Conservation (phyloP, 2,888 invertebrate species). For the Nemapogon koenigi region DNA sequence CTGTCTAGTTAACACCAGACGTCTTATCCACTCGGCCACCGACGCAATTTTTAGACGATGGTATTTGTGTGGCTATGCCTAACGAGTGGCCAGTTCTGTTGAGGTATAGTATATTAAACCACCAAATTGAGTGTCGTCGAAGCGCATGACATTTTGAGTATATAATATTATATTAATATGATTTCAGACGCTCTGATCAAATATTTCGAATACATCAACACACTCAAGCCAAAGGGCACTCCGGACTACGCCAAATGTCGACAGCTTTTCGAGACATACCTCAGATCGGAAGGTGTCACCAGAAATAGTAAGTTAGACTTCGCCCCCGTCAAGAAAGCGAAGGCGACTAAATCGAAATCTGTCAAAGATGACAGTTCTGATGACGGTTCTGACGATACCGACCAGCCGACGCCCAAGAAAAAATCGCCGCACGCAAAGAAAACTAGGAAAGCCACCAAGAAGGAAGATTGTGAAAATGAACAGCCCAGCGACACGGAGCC, state of each 20-base stretch:
- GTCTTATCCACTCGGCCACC: no score
- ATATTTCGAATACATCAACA: constrained; percentile 72
- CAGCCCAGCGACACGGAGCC: constrained; percentile 30
- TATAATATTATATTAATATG: constrained; percentile 6
- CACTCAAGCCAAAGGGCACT: constrained; percentile 70
- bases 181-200: constrained; percentile 66
- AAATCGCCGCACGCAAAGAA: constrained; percentile 18
- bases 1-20: no score
- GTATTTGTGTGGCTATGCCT: no score
- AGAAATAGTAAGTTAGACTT: constrained; percentile 68
- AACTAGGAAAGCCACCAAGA: no score
- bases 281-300: constrained; percentile 67
- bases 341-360: constrained; percentile 11
- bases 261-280: constrained; percentile 68
- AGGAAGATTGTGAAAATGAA: constrained; percentile 30
- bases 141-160: no score
- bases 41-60: neutral
- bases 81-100: no score
- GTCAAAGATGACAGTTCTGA: constrained; percentile 10
- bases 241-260: constrained; percentile 79
- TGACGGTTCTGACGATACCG: constrained; percentile 15
- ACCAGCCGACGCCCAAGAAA: constrained; percentile 14
- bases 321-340: constrained; percentile 27
- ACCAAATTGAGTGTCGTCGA: no score
- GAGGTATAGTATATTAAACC: no score